phyloP scores from a whole-genome alignment of 2,797 vertebrate genomes.

The Phalanger gymnotis region DNA sequence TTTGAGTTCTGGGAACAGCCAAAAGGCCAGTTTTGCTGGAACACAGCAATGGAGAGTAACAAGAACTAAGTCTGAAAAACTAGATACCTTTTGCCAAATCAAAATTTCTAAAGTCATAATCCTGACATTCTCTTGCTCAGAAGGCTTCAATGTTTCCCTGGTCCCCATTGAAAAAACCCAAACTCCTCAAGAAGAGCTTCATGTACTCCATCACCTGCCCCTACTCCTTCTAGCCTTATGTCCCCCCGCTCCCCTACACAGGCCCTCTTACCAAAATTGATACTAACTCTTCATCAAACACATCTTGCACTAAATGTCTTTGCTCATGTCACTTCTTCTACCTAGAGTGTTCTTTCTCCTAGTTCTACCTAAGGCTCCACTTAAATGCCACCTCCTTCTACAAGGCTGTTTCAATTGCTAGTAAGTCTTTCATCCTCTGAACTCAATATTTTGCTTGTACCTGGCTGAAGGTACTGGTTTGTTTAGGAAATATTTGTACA shows the following conservation, averaged over 20 bases:
- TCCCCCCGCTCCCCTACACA: background rate
- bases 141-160: background rate
- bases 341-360: background rate
- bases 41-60: background rate
- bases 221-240: background rate
- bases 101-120: background rate
- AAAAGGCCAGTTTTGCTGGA: background rate
- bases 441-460: background rate
- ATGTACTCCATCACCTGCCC: background rate
- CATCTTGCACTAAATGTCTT: background rate
- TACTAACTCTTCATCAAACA: background rate
- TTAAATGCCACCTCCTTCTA: background rate
- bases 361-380: background rate
- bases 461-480: background rate
- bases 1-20: too few relatives aligned
- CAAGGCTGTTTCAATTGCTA: background rate
- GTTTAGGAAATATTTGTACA: background rate
- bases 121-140: background rate
- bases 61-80: background rate
- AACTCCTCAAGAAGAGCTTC: background rate
- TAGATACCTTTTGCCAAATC: background rate
- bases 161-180: background rate
- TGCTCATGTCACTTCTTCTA: background rate
- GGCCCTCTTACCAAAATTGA: background rate
- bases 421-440: background rate